Percentiles rank a stretch among this genome's conserved stretches.
Evolutionary conservation across 2,113 vertebrate species (phyloP).

Genomic region (Nothoprocta perdicaria): DNA sequence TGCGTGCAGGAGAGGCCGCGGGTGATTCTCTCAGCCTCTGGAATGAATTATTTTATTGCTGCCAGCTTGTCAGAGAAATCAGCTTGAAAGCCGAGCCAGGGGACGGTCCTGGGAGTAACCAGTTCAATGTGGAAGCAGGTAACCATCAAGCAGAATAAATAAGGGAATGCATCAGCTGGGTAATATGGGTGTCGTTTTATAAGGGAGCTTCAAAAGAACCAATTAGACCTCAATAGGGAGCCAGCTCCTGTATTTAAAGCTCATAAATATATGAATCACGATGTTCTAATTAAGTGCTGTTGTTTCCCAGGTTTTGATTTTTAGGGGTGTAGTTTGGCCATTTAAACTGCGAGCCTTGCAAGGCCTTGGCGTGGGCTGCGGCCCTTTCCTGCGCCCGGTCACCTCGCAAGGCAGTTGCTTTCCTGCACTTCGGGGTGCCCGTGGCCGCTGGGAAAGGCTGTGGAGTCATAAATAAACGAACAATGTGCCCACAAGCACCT

Average conservation of each 20-base stretch:
- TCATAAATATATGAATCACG: background rate
- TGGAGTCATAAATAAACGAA: constrained; percentile 64
- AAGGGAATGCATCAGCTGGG: background rate
- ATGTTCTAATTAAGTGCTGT: background rate
- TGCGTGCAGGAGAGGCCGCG: constrained; percentile 15
- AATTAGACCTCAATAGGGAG: background rate
- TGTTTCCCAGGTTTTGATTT: background rate
- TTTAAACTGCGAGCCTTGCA: background rate
- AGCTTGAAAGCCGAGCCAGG: constrained; percentile 60
- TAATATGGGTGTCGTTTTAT: background rate
- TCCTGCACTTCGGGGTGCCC: background rate
- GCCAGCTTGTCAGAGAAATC: constrained; percentile 66
- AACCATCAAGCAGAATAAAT: background rate
- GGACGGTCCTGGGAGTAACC: background rate
- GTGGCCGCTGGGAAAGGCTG: constrained; percentile 51
- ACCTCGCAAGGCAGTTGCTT: constrained; percentile 2
- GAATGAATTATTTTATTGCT: constrained; percentile 68
- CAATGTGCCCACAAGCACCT: constrained; percentile 59
- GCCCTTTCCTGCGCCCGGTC: constrained; percentile 32
- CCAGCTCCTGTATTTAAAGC: background rate
- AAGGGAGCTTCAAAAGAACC: constrained; percentile 1
- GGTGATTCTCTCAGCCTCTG: constrained; percentile 60
- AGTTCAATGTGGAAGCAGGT: constrained; percentile 2
- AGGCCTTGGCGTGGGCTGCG: background rate
- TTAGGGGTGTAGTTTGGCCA: background rate